These are phyloP conservation scores for Gorsachius magnificus DNA, from an alignment of 2,797 vertebrate genomes.

Conservation along the genomic window DNA sequence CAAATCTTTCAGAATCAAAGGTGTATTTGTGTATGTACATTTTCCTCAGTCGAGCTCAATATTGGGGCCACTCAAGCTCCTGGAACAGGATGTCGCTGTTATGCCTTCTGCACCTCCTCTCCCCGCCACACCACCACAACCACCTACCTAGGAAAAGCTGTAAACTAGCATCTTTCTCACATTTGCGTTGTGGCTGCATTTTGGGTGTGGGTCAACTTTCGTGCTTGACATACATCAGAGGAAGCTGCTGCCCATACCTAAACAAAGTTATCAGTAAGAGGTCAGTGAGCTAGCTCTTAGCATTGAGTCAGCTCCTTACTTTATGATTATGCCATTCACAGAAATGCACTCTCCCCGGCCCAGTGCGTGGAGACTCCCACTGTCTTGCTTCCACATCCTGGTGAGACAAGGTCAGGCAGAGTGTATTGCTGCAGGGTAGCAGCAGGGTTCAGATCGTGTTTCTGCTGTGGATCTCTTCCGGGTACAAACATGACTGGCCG, in stretches of 20 bases:
- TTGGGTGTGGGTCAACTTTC: not conserved
- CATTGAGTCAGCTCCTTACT: not conserved
- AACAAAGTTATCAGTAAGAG: not conserved
- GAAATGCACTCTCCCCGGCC: not conserved
- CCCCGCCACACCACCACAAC: not conserved
- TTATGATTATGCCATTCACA: not conserved
- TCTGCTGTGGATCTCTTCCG: not conserved
- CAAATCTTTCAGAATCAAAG: not conserved
- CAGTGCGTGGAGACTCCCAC: not conserved
- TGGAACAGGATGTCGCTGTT: not conserved
- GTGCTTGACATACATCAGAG: not conserved
- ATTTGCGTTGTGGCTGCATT: not conserved
- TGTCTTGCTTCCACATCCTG: not conserved
- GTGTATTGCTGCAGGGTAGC: not conserved
- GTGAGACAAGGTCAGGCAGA: not conserved
- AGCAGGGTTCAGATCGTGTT: not conserved
- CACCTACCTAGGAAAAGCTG: not conserved
- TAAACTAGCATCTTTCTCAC: not conserved
- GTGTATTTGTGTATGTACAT: not conserved
- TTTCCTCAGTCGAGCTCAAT: not conserved
- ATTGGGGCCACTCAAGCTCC: not conserved
- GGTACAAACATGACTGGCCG: not conserved
- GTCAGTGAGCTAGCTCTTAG: not conserved
- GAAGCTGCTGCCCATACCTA: not conserved
- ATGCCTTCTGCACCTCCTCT: not conserved